phyloP scores from a whole-genome alignment of 2,888 invertebrate species.

The Drosophila atripex region DNA sequence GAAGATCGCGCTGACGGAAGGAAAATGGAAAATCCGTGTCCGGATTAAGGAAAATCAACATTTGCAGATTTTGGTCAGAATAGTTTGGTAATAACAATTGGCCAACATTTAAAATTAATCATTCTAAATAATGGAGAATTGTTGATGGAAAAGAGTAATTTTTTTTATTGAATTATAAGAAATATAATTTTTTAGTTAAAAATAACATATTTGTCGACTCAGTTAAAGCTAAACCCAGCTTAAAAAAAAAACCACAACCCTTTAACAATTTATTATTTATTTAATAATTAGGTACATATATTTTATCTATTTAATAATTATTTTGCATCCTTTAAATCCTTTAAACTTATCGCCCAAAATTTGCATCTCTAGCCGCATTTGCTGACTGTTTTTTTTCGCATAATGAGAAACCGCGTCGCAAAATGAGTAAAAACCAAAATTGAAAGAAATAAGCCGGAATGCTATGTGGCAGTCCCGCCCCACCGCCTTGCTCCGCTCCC shows the following conservation, averaged over 20 bases:
- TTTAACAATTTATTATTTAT: too few species aligned
- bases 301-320: too few species aligned
- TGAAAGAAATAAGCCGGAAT: constrained; percentile 49
- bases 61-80: background rate
- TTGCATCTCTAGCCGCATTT: constrained; percentile 24
- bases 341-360: too few species aligned
- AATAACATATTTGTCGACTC: too few species aligned
- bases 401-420: constrained; percentile 69
- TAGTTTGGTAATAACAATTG: background rate
- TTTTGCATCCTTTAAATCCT: too few species aligned
- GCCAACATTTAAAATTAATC: background rate
- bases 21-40: constrained; percentile 27
- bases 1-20: constrained; percentile 10
- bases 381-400: constrained; percentile 29
- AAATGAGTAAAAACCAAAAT: constrained; percentile 50
- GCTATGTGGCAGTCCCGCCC: constrained; percentile 37
- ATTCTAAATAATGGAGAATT: background rate
- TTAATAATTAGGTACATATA: too few species aligned
- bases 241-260: too few species aligned
- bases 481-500: background rate
- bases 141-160: background rate
- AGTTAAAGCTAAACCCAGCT: too few species aligned
- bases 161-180: too few species aligned
- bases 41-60: constrained; percentile 1
- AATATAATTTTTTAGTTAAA: too few species aligned